Base-by-base conservation (phyloP, 2,113 vertebrate species). In the Rhombomys opimus region DNA sequence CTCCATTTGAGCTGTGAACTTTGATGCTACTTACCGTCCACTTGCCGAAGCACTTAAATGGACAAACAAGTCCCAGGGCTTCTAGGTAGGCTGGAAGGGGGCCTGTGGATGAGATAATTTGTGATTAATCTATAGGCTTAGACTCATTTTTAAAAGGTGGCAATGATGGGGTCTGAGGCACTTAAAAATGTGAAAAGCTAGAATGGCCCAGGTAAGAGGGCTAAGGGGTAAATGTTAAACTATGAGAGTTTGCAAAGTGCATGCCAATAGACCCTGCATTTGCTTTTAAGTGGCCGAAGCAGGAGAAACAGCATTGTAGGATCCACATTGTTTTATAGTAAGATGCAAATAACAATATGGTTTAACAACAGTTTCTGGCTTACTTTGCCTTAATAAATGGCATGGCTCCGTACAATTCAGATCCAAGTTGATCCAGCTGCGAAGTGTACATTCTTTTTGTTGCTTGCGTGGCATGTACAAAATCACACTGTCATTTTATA, bases 121-220 rank as follows among this genome's bases (percentile, higher is more conserved):
- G 67, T 94, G 50, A 77, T 63, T 90, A 59, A 41, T 63, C 76
- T 94, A 75, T 89, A 92, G 88, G 67, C 27, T 87, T n/a, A 90
- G 75, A 59, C 32, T 52, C 63, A 57, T 70, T 70, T 70, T 67
- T 54, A 6, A 80, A 61, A 50, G n/a, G 57, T 15, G 7, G 25
- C 7, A 4, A 15, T 54, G 65, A 27, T 17, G 2, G 25, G 38
- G 72, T 54, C 41, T 52, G 38, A 92, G 25, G 23, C 57, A 81
- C 15, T 52, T 90, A 38, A 68, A 68, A 80, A 94, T 80, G 59
- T 41, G 11, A 65, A 67, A 73, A 87, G 89, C 61, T 18, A 63
- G n/a, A 91, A 57, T 65, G 65, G 57, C 25, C 81, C 38, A 8
- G 52, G 2, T 82, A 54, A 4, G 38, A 38, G 46, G 17, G 54